Conservation (phyloP, 2,797 vertebrate genomes). For the Columba guinea region DNA sequence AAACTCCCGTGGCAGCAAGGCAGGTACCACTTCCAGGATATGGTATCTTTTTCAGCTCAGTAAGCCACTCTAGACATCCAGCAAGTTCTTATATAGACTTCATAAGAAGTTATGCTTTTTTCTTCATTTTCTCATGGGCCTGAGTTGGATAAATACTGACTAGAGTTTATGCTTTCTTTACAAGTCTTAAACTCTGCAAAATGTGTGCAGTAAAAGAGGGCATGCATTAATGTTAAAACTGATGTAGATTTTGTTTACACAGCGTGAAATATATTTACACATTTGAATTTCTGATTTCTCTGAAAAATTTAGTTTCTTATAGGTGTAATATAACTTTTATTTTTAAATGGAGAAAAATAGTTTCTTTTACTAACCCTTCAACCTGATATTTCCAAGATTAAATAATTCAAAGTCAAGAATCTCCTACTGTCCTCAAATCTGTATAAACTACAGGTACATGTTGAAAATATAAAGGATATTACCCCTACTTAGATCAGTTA, state of each 20-base stretch:
- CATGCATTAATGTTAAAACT: not conserved
- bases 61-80: not conserved
- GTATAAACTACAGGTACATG: not conserved
- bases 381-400: not conserved
- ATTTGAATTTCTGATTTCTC: not conserved
- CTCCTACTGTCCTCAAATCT: not conserved
- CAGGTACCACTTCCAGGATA: not conserved
- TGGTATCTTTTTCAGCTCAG: not conserved
- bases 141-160: not conserved
- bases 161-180: not conserved
- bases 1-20: accelerated
- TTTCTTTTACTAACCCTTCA: not conserved
- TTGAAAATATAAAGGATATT: not conserved
- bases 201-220: not conserved
- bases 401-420: not conserved
- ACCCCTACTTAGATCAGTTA: not conserved
- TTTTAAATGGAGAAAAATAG: not conserved
- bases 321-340: not conserved
- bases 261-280: not conserved
- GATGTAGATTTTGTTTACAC: not conserved
- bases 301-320: not conserved
- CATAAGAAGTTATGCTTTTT: not conserved
- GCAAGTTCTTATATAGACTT: not conserved
- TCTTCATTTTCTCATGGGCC: not conserved
- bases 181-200: not conserved